Evolutionary conservation across 1,140 invertebrate genomes (phyloP).

Genomic region (Paraescarpia echinospica): DNA sequence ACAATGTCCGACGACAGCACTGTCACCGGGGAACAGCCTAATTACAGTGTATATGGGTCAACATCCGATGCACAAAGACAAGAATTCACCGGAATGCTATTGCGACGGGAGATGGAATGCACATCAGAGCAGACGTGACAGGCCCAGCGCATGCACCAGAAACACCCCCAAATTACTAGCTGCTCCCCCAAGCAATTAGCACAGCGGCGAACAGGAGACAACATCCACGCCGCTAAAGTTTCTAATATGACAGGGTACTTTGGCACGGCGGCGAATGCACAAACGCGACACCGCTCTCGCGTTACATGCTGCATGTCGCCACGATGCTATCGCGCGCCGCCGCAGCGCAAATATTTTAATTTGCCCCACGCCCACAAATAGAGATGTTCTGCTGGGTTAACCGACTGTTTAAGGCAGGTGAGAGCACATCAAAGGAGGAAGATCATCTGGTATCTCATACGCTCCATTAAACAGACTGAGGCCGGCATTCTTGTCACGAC

Average conservation of each 20-base stretch:
- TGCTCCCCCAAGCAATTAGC: neutral
- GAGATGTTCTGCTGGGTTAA: neutral
- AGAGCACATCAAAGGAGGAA: neutral
- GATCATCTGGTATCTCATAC: neutral
- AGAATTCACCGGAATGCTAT: neutral
- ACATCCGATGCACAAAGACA: neutral
- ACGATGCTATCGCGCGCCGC: neutral
- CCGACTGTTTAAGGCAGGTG: neutral
- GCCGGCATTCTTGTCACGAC: neutral
- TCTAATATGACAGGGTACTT: neutral
- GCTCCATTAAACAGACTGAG: neutral
- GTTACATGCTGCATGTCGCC: neutral
- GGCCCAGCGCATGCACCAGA: neutral
- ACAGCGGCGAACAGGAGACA: neutral
- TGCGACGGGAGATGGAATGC: neutral
- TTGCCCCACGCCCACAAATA: neutral
- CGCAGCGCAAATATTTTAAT: neutral
- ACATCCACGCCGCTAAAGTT: neutral
- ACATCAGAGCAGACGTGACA: neutral
- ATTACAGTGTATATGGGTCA: neutral
- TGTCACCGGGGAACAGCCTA: neutral
- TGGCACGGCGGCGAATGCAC: neutral
- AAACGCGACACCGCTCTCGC: neutral
- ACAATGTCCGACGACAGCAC: neutral
- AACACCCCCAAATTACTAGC: slow-evolving; percentile 3